Conservation (phyloP, 2,797 vertebrate genomes). For the Macrochelys suwanniensis region DNA sequence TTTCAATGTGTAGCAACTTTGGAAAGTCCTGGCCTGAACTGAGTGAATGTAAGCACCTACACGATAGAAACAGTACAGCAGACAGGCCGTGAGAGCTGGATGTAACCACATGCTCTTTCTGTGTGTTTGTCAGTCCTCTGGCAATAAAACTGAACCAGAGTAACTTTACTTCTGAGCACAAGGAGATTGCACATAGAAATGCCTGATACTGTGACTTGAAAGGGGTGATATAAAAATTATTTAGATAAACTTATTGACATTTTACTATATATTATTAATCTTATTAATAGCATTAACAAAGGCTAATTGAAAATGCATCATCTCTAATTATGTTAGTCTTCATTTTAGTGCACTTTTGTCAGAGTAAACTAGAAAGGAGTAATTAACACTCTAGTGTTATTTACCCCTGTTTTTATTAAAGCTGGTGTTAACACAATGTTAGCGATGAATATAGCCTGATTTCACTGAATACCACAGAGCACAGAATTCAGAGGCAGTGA, state of each 20-base stretch:
- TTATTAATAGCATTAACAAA: constrained; percentile 82
- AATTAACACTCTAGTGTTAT: constrained; percentile 71
- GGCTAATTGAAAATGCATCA: constrained; percentile 81
- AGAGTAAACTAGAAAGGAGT: constrained; percentile 76
- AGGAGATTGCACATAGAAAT: constrained; percentile 27
- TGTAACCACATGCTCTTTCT: background rate
- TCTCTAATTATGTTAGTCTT: constrained; percentile 78
- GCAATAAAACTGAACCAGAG: constrained; percentile 56
- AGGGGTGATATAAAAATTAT: constrained; percentile 75
- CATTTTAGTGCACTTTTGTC: constrained; percentile 77
- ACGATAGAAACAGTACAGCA: background rate
- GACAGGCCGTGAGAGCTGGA: constrained; percentile 31
- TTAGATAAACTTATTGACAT: constrained; percentile 80
- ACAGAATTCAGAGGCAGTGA: constrained; percentile 48
- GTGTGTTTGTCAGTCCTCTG: constrained; percentile 33
- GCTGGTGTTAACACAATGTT: constrained; percentile 20
- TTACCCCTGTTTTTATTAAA: constrained; percentile 72
- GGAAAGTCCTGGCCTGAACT: constrained; percentile 18
- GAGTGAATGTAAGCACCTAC: background rate
- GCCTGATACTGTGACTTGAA: constrained; percentile 62
- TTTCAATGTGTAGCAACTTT: constrained; percentile 58
- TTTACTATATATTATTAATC: constrained; percentile 81
- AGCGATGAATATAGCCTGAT: constrained; percentile 69
- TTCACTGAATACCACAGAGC: constrained; percentile 49
- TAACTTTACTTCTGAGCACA: constrained; percentile 61